These are phyloP conservation scores for Eupsilia transversa DNA, from an alignment of 2,888 invertebrate species.

Conservation along the genomic window DNA sequence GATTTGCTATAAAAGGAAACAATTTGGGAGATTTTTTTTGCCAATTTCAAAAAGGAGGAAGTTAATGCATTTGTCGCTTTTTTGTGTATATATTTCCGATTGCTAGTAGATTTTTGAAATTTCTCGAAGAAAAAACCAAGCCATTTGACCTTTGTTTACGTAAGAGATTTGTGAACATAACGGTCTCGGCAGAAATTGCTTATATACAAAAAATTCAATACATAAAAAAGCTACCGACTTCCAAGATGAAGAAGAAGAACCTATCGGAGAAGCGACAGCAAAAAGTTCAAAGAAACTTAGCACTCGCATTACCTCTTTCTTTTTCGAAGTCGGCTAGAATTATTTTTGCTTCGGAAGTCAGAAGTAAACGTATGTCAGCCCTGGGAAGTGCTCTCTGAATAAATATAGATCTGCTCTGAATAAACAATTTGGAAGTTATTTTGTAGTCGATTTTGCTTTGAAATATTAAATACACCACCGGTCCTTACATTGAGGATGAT, in stretches of 20 bases:
- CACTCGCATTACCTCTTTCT: neutral
- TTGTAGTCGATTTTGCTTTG: slow-evolving; percentile 53
- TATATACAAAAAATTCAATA: too few species aligned
- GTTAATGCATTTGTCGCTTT: neutral
- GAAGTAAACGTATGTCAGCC: slow-evolving; percentile 28
- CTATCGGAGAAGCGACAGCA: neutral
- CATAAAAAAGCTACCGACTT: neutral
- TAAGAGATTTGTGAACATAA: neutral
- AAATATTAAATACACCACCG: slow-evolving; percentile 54
- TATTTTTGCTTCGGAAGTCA: neutral
- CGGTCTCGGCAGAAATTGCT: neutral
- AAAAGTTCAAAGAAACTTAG: neutral
- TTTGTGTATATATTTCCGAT: neutral
- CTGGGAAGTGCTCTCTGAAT: slow-evolving; percentile 45
- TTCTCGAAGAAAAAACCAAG: neutral
- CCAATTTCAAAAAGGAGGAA: neutral
- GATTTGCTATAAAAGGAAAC: slow-evolving; percentile 45
- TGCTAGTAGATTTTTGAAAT: neutral
- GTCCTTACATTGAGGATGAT: slow-evolving; percentile 23
- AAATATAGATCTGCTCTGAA: slow-evolving; percentile 59
- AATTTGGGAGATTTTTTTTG: slow-evolving; percentile 31
- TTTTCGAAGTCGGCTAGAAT: neutral
- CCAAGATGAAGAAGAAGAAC: too few species aligned
- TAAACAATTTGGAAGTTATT: slow-evolving; percentile 55
- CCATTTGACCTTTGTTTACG: neutral